Percentiles rank a stretch among this genome's conserved stretches.
Evolutionary conservation across 1,140 invertebrate species (phyloP).

Genomic region (Coptotermes formosanus): DNA sequence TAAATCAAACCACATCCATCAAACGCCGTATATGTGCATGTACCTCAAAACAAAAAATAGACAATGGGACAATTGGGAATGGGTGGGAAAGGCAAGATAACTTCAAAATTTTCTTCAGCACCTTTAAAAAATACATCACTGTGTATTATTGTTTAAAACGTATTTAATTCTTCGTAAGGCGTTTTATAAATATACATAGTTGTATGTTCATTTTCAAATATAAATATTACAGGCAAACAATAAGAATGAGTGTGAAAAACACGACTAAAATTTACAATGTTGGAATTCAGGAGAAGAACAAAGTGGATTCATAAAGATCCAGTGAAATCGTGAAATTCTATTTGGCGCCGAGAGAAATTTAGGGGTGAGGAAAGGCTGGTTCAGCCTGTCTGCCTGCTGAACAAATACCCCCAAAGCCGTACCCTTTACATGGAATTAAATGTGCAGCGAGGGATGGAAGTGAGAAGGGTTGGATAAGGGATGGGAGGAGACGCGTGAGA

Average conservation of each 20-base stretch:
- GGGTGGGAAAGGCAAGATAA: too few species aligned
- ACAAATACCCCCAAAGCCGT: neutral
- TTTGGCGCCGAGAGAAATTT: neutral
- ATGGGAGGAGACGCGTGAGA: neutral
- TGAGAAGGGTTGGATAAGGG: neutral
- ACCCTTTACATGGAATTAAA: slow-evolving; percentile 1
- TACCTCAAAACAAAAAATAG: too few species aligned
- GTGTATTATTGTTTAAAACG: neutral
- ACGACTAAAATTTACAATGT: neutral
- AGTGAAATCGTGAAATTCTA: too few species aligned
- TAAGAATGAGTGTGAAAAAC: neutral
- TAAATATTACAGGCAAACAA: neutral
- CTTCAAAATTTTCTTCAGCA: too few species aligned
- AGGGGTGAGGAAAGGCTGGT: neutral
- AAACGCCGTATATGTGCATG: too few species aligned
- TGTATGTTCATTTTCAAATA: neutral
- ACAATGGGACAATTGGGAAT: too few species aligned
- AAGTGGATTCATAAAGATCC: neutral
- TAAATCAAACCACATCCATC: too few species aligned
- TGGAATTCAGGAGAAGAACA: neutral
- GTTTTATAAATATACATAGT: neutral
- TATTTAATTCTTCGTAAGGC: neutral
- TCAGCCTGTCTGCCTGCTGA: neutral
- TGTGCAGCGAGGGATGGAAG: neutral
- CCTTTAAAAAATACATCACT: neutral